A percentile compares a stretch with the other conserved stretches of the same genome.
Evolutionary conservation across 2,113 vertebrate species (phyloP).

Genomic region (Centropus unirufus): DNA sequence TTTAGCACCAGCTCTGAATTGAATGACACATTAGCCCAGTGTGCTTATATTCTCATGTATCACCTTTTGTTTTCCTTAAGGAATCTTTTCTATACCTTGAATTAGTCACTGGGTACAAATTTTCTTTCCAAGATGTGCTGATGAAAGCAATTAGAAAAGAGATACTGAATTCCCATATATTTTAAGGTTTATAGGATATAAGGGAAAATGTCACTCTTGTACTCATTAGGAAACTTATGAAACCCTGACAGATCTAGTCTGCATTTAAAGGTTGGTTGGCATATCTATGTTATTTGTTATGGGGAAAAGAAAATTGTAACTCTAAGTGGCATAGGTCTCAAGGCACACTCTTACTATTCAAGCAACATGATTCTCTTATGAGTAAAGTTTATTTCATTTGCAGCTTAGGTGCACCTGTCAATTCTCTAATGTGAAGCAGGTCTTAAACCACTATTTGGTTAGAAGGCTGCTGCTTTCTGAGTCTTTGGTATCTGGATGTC

Average conservation of each 20-base stretch:
- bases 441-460: not conserved
- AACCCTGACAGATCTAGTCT: not conserved
- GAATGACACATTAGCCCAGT: not conserved
- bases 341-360: not conserved
- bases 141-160: not conserved
- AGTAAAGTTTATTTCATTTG: not conserved
- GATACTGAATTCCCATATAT: not conserved
- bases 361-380: not conserved
- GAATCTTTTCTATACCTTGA: not conserved
- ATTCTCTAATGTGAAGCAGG: not conserved
- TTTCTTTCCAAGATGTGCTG: not conserved
- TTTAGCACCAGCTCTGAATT: not conserved
- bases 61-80: not conserved
- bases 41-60: not conserved
- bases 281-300: not conserved
- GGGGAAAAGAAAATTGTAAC: not conserved
- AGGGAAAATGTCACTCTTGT: not conserved
- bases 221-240: not conserved
- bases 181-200: not conserved
- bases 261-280: not conserved
- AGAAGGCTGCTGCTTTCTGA: not conserved
- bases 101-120: not conserved
- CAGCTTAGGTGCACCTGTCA: not conserved
- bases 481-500: not conserved
- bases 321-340: not conserved